A percentile compares a stretch with the other conserved stretches of the same genome.
These are phyloP conservation scores for Microplitis deprimator DNA, from an alignment of 2,888 invertebrate species.

Conservation along the genomic window DNA sequence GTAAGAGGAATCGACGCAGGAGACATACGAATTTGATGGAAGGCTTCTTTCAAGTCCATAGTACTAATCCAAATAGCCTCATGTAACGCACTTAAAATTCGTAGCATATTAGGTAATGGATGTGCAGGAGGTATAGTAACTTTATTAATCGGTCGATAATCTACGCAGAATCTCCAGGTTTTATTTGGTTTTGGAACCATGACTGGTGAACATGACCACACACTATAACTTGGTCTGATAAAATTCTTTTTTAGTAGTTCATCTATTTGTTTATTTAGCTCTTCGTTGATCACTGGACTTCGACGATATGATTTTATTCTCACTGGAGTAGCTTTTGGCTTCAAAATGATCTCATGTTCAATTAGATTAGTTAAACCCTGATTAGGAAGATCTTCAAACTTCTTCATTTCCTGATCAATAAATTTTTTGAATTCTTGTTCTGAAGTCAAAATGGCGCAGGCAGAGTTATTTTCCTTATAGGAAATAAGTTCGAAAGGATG, in stretches of 20 bases:
- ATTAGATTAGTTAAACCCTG: background rate
- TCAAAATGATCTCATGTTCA: background rate
- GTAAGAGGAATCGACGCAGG: background rate
- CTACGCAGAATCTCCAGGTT: background rate
- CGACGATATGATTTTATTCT: background rate
- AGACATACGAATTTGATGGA: background rate
- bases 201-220: background rate
- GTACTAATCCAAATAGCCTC: background rate
- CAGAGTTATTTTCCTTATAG: background rate
- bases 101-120: background rate
- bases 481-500: background rate
- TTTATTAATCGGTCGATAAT: background rate
- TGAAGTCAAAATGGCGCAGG: background rate
- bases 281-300: background rate
- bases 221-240: background rate
- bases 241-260: background rate
- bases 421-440: background rate
- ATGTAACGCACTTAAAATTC: background rate
- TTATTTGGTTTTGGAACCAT: background rate
- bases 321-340: background rate
- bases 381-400: background rate
- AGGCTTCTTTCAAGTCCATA: background rate
- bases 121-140: background rate
- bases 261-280: background rate
- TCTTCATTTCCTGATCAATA: background rate